These are phyloP conservation scores for Paramormyrops kingsleyae DNA, from an alignment of 2,113 vertebrate genomes.

Conservation along the genomic window DNA sequence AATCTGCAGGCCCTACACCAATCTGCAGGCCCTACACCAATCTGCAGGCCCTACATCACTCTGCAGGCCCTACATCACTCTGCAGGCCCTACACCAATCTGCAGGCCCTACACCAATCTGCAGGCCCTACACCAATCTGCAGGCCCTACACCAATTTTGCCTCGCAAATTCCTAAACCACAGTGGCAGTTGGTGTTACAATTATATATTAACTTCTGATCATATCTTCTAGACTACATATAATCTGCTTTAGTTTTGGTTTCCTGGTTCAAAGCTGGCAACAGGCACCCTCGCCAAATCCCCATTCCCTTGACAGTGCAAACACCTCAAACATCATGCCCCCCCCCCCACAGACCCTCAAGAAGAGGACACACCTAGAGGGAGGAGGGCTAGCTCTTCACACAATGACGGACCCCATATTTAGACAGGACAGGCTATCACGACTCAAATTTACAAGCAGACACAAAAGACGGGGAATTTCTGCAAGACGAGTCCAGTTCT, in stretches of 20 bases:
- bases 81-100: constrained; percentile 31
- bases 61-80: constrained; percentile 31
- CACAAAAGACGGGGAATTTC: background rate
- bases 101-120: constrained; percentile 27
- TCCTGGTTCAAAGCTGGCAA: constrained; percentile 66
- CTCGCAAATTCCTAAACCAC: constrained; percentile 21
- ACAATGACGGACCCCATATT: background rate
- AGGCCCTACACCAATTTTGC: constrained; percentile 25
- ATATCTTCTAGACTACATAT: constrained; percentile 60
- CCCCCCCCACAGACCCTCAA: background rate
- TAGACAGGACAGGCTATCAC: background rate
- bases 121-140: constrained; percentile 30
- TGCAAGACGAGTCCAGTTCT: background rate
- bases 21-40: constrained; percentile 27
- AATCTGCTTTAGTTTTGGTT: constrained; percentile 49
- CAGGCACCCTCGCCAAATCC: constrained; percentile 46
- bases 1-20: constrained; percentile 28
- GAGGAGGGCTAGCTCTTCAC: background rate
- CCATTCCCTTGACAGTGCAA: constrained; percentile 59
- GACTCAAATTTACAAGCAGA: background rate
- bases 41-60: constrained; percentile 25
- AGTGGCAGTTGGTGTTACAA: constrained; percentile 21
- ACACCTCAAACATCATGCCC: constrained; percentile 6
- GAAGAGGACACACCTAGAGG: background rate
- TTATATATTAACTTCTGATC: constrained; percentile 57